Conservation (phyloP, 2,113 vertebrate genomes). For the Opisthocomus hoazin region DNA sequence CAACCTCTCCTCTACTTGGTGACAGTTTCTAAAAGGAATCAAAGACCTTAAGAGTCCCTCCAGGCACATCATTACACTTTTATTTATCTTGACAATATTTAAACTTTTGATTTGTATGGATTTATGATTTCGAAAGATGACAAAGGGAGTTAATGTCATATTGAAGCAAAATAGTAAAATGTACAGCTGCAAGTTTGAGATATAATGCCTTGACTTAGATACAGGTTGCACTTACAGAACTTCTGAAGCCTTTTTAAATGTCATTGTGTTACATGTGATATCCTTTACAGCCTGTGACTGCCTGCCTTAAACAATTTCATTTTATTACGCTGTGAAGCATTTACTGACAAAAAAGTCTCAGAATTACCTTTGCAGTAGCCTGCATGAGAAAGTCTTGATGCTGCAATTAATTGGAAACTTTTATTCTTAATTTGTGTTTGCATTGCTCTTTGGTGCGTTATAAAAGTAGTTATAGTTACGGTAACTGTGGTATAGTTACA, state of each 20-base stretch:
- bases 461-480: background rate
- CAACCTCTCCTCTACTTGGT: background rate
- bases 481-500: background rate
- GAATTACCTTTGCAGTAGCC: background rate
- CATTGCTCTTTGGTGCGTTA: background rate
- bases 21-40: background rate
- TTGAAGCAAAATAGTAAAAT: conserved; percentile 14
- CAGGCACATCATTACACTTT: background rate
- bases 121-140: conserved; percentile 46
- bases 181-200: background rate
- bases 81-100: conserved; percentile 49
- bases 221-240: conserved; percentile 44
- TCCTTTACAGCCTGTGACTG: conserved; percentile 29
- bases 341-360: conserved; percentile 5
- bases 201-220: conserved; percentile 3
- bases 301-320: conserved; percentile 37
- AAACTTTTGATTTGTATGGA: conserved; percentile 46
- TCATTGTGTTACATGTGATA: conserved; percentile 15
- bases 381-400: background rate
- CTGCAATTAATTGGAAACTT: background rate
- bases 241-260: conserved; percentile 51
- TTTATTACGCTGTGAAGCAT: conserved; percentile 29
- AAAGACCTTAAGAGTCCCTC: background rate
- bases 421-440: background rate
- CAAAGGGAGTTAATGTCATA: conserved; percentile 42